Base-by-base conservation (phyloP, 64 coral and sea anemone species). In the Stichodactyla mertensii region DNA sequence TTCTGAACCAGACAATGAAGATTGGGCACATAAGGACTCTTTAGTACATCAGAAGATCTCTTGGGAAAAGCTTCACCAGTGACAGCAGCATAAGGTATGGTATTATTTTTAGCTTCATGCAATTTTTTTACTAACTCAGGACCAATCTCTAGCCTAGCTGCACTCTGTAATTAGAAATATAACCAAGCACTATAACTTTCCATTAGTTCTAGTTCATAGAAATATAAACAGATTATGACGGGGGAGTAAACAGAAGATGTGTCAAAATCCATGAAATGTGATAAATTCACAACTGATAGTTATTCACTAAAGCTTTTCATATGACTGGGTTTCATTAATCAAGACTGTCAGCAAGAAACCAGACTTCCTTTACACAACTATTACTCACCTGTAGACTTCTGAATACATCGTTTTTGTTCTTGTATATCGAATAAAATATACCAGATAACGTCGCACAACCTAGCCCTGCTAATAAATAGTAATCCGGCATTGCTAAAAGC, bases 391-490 rank as follows among this genome's bases (percentile, higher is more conserved):
- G 79, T 55, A 95, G 16, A 16, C 61, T 92, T n/a, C 13, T 61
- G 20, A 95, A 66, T 19, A 87, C 20, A 7, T 83, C 80, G 52
- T 84, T 87, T 80, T 64, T 78, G 54, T 92, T 95, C 85, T 78
- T 89, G 81, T 92, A 95, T 12, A 95, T 83, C 9, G 87, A 87
- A 64, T 95, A 95, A 86, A 92, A 95, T 83, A 95, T 84, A 57
- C 87, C 87, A 20, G 94, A 95, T n/a, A 92, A 13, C 15, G 94
- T 87, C 14, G 94, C 90, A 57, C 87, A 86, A 55, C 94, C 94
- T 24, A 95, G 55, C 69, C 94, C 94, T 54, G 90, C 91, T 51
- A 61, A 86, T n/a, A 95, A 80, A 70, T 80, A 80, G 80, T 85
- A 71, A 64, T 92, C 90, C 9, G 84, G 85, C 91, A 92, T 95